phyloP scores from a whole-genome alignment of 2,797 vertebrate species.

The Ataeniobius toweri region DNA sequence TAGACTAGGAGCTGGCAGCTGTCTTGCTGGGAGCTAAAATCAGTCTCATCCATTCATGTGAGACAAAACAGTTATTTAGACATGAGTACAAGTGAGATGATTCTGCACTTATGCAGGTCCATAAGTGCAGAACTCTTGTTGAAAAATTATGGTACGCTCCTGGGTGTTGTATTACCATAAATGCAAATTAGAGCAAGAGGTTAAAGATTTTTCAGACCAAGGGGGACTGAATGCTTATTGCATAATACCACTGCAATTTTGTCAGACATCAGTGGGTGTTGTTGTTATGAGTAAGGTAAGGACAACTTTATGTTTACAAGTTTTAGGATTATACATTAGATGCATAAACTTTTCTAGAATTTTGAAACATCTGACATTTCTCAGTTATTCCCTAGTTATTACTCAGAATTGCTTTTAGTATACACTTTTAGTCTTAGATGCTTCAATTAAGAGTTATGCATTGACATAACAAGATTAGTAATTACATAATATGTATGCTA shows the following conservation, averaged over 20 bases:
- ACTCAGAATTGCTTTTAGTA: no score
- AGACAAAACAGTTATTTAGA: not conserved
- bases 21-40: constrained; percentile 1
- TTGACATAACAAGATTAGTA: not conserved
- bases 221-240: not conserved
- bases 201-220: not conserved
- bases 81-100: not conserved
- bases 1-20: not conserved
- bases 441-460: not conserved
- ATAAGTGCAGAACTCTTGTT: not conserved
- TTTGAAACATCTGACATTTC: not conserved
- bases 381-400: no score
- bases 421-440: not conserved
- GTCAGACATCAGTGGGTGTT: not conserved
- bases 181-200: not conserved
- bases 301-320: not conserved
- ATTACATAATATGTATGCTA: not conserved
- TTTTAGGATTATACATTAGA: not conserved
- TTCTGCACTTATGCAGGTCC: not conserved
- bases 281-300: not conserved
- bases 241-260: not conserved
- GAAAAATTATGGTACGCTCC: not conserved
- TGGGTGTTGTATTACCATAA: not conserved
- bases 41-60: not conserved
- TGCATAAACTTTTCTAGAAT: not conserved